Percentiles rank a stretch among this genome's conserved stretches.
These are phyloP conservation scores for Calameuta filiformis DNA, from an alignment of 2,888 invertebrate species.

Conservation along the genomic window DNA sequence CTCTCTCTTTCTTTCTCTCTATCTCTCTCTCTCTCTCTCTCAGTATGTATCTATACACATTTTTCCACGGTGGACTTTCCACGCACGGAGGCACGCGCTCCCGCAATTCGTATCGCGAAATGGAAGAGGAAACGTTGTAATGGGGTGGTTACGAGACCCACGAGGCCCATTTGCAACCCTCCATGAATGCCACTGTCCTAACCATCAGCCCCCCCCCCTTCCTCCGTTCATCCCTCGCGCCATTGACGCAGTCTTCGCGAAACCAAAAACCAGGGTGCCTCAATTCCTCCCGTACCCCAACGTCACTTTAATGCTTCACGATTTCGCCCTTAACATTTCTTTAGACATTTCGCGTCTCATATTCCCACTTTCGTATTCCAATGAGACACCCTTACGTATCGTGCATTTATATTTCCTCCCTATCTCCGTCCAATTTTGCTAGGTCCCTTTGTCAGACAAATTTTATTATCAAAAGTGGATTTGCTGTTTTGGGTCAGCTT, in stretches of 20 bases:
- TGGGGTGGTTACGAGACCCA: conserved; percentile 65
- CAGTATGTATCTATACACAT: not conserved
- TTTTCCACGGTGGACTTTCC: not conserved
- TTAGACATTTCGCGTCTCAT: not conserved
- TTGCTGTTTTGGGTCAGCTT: not conserved
- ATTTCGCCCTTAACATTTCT: not conserved
- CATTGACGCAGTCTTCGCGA: not conserved
- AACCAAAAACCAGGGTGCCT: not conserved
- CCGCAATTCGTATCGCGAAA: conserved; percentile 35
- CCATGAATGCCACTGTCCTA: not conserved
- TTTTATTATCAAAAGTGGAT: not conserved
- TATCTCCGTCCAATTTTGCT: not conserved
- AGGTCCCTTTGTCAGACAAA: not conserved
- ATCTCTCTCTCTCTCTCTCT: not conserved
- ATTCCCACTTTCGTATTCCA: not conserved
- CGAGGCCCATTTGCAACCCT: conserved; percentile 53
- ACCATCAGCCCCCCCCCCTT: not conserved
- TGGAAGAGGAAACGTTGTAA: conserved; percentile 61
- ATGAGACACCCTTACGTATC: not conserved
- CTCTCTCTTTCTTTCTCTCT: too few relatives aligned
- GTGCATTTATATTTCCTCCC: not conserved
- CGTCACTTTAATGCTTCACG: not conserved
- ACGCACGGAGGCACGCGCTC: conserved; percentile 11
- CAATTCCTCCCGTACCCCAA: not conserved
- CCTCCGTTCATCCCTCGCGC: not conserved